Evolutionary conservation across 2,113 vertebrate species (phyloP).

Genomic region (Oreocharis arfaki): DNA sequence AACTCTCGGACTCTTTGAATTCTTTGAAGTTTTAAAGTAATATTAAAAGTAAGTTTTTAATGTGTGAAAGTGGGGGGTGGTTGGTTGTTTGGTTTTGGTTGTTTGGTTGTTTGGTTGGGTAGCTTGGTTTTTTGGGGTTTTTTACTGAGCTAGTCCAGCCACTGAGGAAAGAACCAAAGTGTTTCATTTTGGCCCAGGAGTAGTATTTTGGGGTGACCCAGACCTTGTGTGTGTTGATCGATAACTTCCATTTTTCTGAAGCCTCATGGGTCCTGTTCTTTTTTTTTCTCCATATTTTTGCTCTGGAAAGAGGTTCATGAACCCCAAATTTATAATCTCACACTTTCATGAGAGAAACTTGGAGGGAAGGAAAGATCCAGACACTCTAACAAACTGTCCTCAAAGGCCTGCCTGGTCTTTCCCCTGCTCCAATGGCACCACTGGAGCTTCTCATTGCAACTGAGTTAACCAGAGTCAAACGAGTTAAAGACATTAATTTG

Average conservation of each 20-base stretch:
- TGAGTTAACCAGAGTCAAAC: conserved; percentile 7
- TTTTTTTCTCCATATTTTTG: not conserved
- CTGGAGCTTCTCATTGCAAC: not conserved
- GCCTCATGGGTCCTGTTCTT: not conserved
- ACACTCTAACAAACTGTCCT: not conserved
- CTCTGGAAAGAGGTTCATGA: not conserved
- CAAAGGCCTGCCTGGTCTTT: not conserved
- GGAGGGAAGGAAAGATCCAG: not conserved
- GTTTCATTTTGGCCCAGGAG: not conserved
- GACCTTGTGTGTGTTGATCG: not conserved
- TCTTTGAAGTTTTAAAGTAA: not conserved
- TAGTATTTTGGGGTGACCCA: not conserved
- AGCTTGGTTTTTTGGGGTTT: not conserved
- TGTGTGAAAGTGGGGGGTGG: no score
- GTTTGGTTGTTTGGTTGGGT: not conserved
- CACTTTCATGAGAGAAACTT: not conserved
- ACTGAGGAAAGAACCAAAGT: not conserved
- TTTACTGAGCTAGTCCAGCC: not conserved
- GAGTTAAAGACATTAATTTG: conserved; percentile 47
- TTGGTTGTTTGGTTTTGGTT: not conserved
- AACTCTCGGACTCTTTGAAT: not conserved
- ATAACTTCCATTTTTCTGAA: not conserved
- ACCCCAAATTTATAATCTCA: not conserved
- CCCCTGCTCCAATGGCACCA: not conserved
- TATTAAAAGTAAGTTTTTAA: not conserved